Evolutionary conservation across 2,797 vertebrate genomes (phyloP), one percentile per base, ranked within the genome.

Genomic region (Halcyon leucocephala): DNA sequence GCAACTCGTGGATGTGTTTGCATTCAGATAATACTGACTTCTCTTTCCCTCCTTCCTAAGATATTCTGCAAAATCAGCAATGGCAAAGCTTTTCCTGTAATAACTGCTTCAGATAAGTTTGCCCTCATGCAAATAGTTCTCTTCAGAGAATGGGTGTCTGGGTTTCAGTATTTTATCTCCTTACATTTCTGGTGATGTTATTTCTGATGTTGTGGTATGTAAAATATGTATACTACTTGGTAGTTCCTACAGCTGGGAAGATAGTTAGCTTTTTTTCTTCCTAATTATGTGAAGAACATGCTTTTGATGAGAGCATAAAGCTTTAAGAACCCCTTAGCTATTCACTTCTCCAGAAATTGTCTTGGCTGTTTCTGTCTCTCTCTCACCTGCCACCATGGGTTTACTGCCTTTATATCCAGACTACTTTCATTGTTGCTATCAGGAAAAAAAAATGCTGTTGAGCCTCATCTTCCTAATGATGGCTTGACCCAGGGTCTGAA

Each of bases 351-450:
- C 33, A 65, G 39, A 84, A 76, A 44, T 72, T 82, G 28, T 89
- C 81, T 89, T 92, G 77, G 42, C 70, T 64, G 8, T 70, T 95
- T 91, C 46, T 89, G 1, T 87, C 58, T 83, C 22, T 25, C 42
- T 86, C 22, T 25, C 42, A 3, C 3, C 13, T 3, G 2, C 65
- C 49, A 14, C 70, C 25, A 78, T 88, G 54, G n/a, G 48, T 93
- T 93, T 85, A 39, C 41, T 90, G 48, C 74, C 39, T 78, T 90
- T 93, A 35, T 95, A 49, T 89, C 64, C 67, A 82, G 33, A 66
- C 35, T 72, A 41, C 66, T 95, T 92, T 94, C 48, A 17, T 58
- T 86, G 35, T 78, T 87, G 16, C 37, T 54, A 31, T 79, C 86
- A 86, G 62, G 46, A 49, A 49, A 54, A 33, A 62, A 96, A 70